These are phyloP conservation scores for Tethya wilhelma DNA, from an alignment of 37 sponge, comb jelly and placozoan genomes.

Conservation along the genomic window DNA sequence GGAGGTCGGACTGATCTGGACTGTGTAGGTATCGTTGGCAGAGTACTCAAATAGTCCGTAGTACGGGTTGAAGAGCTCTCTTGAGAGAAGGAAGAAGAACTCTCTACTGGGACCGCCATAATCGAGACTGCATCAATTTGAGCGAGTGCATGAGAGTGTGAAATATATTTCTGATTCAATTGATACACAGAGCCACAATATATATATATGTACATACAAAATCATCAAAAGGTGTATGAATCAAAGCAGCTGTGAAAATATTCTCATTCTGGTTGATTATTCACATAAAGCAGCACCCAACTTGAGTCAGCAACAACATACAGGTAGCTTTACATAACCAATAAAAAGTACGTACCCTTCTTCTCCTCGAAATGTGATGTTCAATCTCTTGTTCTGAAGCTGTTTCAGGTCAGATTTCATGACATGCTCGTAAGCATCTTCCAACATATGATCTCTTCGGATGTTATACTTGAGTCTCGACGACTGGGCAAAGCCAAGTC, in stretches of 20 bases:
- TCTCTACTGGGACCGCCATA: conserved; percentile 93
- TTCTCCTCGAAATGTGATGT: conserved; percentile 81
- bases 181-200: too few relatives aligned
- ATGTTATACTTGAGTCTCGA: conserved; percentile 77
- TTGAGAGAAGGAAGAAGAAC: conserved; percentile 95
- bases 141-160: too few relatives aligned
- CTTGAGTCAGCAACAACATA: too few relatives aligned
- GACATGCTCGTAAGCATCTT: conserved; percentile 80
- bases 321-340: neutral
- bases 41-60: conserved; percentile 97
- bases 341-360: conserved; percentile 68
- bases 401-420: conserved; percentile 64
- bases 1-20: conserved; percentile 86
- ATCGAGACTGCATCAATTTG: conserved; percentile 77
- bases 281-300: too few relatives aligned
- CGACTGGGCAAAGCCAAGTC: conserved; percentile 49
- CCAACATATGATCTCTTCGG: conserved; percentile 80
- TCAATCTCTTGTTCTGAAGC: conserved; percentile 78
- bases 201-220: too few relatives aligned
- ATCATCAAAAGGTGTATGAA: too few relatives aligned
- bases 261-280: too few relatives aligned
- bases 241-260: too few relatives aligned
- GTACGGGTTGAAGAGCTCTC: conserved; percentile 92
- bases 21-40: conserved; percentile 91
- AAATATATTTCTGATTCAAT: too few relatives aligned